phyloP scores from a whole-genome alignment of 23 tunicate genomes.

The Diplosoma virens region DNA sequence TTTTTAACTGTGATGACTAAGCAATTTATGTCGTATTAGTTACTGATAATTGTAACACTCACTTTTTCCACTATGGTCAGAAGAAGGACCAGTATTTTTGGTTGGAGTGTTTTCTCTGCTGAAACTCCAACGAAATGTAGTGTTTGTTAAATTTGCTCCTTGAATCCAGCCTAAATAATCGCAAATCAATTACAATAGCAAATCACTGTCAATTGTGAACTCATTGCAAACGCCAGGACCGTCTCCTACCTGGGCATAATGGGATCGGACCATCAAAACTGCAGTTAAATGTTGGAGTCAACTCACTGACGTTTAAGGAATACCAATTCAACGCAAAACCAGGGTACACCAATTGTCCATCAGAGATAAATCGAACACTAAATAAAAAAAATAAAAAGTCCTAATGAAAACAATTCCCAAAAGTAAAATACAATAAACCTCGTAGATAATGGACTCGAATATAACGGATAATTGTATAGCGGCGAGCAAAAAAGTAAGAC shows the following conservation, averaged over 20 bases:
- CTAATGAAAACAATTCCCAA: too few species aligned
- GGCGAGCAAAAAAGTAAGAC: too few species aligned
- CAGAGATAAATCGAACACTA: constrained; percentile 50
- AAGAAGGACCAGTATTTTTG: constrained; percentile 53
- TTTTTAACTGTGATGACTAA: too few species aligned
- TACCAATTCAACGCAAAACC: constrained; percentile 73
- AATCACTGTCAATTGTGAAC: not conserved
- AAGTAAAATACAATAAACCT: too few species aligned
- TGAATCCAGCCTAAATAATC: constrained; percentile 79
- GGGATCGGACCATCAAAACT: constrained; percentile 75
- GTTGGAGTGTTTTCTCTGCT: constrained; percentile 46
- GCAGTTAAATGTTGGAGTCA: constrained; percentile 44
- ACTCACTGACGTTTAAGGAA: constrained; percentile 27
- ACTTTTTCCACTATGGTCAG: constrained; percentile 45
- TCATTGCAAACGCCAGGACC: not conserved
- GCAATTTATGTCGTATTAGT: too few species aligned
- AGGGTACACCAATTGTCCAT: not conserved
- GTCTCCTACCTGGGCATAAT: constrained; percentile 76
- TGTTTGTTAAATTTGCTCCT: not conserved
- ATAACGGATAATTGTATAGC: not conserved
- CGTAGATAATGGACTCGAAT: too few species aligned
- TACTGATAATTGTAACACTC: not conserved
- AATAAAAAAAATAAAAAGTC: not conserved
- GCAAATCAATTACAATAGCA: too few species aligned
- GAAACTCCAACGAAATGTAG: constrained; percentile 42